Evolutionary conservation across 1,140 invertebrate genomes (phyloP).

Genomic region (Macrobrachium nipponense): DNA sequence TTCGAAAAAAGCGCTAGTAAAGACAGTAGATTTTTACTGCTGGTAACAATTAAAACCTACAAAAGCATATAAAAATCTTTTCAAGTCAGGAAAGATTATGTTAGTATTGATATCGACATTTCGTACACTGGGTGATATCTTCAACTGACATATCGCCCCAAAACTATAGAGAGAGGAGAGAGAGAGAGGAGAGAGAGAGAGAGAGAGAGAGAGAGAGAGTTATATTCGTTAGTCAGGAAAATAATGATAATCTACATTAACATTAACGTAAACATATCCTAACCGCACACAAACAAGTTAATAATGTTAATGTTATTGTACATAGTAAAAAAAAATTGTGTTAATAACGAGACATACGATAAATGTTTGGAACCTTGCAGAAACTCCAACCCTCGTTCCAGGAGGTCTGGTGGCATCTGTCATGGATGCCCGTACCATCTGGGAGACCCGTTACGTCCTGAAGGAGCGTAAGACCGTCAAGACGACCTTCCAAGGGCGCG

Average conservation of each 20-base stretch:
- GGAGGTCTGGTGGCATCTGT: conserved; percentile 47
- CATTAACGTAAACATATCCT: background rate
- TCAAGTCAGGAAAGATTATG: too few relatives aligned
- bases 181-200: conserved; percentile 2
- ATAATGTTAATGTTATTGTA: too few relatives aligned
- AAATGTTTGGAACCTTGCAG: background rate
- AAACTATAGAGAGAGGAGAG: conserved; percentile 2
- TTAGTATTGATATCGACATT: too few relatives aligned
- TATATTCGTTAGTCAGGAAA: background rate
- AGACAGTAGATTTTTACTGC: too few relatives aligned
- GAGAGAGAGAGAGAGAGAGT: background rate
- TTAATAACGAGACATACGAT: background rate
- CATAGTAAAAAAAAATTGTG: background rate
- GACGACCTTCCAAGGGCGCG: conserved; percentile 78
- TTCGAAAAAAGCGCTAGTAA: too few relatives aligned
- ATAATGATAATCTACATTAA: background rate
- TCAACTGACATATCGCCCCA: background rate
- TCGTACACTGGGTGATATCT: too few relatives aligned
- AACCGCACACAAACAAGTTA: background rate
- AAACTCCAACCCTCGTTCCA: background rate
- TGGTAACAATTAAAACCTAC: too few relatives aligned
- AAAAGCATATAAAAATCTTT: too few relatives aligned
- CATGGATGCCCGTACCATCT: conserved; percentile 46
- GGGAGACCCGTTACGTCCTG: conserved; percentile 50
- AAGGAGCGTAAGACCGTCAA: conserved; percentile 66